Evolutionary conservation across 2,113 vertebrate genomes (phyloP).

Genomic region (Chitala chitala): DNA sequence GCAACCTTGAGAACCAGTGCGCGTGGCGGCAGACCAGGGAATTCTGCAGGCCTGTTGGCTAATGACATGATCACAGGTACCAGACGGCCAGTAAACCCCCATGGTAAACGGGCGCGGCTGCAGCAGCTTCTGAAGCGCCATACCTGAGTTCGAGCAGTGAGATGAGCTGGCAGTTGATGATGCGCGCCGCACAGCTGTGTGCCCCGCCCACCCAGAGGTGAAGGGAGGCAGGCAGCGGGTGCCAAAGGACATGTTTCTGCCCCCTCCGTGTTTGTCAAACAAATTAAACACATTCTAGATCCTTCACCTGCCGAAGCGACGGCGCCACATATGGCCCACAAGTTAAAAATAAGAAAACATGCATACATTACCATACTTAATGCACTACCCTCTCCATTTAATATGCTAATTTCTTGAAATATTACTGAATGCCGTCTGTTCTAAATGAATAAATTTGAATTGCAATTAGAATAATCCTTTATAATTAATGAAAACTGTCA

Average conservation of each 20-base stretch:
- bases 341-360: conserved; percentile 89
- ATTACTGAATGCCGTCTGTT: conserved; percentile 91
- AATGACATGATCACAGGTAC: conserved; percentile 22
- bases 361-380: conserved; percentile 88
- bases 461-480: conserved; percentile 93
- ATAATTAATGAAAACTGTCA: conserved; percentile 99
- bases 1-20: conserved; percentile 12
- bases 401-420: conserved; percentile 91
- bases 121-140: not conserved
- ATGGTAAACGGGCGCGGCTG: not conserved
- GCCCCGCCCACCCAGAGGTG: not conserved
- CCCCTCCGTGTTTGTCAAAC: conserved; percentile 76
- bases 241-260: conserved; percentile 69
- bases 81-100: conserved; percentile 14
- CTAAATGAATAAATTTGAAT: conserved; percentile 94
- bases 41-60: conserved; percentile 69
- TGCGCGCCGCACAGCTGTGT: conserved; percentile 24
- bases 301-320: conserved; percentile 85
- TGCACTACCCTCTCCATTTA: conserved; percentile 87
- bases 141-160: conserved; percentile 35
- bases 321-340: conserved; percentile 81
- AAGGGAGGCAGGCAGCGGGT: conserved; percentile 53
- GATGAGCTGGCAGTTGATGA: conserved; percentile 25
- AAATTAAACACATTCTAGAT: conserved; percentile 83
- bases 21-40: not conserved